phyloP scores from a whole-genome alignment of 1,140 invertebrate species.

The Stegodyphus mimosarum region DNA sequence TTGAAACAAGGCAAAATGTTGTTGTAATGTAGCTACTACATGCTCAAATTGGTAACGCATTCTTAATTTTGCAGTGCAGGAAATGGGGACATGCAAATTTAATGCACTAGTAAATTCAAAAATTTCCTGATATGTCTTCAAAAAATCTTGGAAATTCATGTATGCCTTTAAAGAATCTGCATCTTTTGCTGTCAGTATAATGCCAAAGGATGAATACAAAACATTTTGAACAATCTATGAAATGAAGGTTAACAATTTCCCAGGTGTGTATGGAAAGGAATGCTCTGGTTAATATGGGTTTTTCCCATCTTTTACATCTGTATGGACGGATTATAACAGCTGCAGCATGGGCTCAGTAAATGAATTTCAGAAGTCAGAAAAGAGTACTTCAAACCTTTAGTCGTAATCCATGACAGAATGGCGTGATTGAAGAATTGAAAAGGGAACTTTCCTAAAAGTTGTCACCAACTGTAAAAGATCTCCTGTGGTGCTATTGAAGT shows the following conservation, averaged over 20 bases:
- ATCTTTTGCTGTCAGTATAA: too few relatives aligned
- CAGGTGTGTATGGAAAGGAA: neutral
- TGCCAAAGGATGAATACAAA: too few relatives aligned
- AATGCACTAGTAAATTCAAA: too few relatives aligned
- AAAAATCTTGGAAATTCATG: too few relatives aligned
- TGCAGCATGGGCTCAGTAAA: conserved; percentile 42
- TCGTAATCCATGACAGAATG: conserved; percentile 23
- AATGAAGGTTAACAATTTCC: neutral
- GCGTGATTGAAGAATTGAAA: neutral
- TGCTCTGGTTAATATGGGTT: neutral
- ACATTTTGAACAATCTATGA: too few relatives aligned
- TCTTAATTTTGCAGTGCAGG: too few relatives aligned
- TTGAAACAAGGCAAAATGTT: too few relatives aligned
- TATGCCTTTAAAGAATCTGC: too few relatives aligned
- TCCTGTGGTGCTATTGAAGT: conserved; percentile 4
- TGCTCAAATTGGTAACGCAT: too few relatives aligned
- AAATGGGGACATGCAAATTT: too few relatives aligned
- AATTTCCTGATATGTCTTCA: too few relatives aligned
- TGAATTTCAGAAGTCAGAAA: conserved; percentile 50
- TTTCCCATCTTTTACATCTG: conserved; percentile 21
- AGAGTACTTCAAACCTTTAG: conserved; percentile 48
- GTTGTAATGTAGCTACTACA: too few relatives aligned
- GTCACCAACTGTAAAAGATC: conserved; percentile 52
- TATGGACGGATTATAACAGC: conserved; percentile 47
- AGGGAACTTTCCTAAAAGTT: neutral